Percentiles rank a stretch among this genome's conserved stretches.
Evolutionary conservation across 1,140 invertebrate species (phyloP).

Genomic region (Heliconius congener): DNA sequence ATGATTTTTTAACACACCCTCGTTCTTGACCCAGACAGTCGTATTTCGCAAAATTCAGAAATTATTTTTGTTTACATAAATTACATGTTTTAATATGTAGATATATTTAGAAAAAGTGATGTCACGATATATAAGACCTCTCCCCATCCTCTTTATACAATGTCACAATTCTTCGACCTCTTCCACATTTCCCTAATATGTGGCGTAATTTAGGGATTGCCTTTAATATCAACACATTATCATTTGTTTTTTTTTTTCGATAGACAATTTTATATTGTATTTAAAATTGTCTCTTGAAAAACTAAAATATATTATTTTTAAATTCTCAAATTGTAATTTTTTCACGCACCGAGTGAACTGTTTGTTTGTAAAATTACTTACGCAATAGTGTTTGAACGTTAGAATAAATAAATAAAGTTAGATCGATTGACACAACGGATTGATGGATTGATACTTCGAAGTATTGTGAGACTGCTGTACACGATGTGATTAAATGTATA

Average conservation of each 20-base stretch:
- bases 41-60: no score
- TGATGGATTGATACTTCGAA: slow-evolving; percentile 3
- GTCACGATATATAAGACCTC: no score
- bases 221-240: background rate
- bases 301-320: background rate
- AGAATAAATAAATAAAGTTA: background rate
- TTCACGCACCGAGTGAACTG: background rate
- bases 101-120: no score
- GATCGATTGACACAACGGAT: background rate
- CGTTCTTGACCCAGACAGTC: no score
- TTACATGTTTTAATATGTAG: no score
- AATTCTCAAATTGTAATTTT: background rate
- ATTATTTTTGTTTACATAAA: no score
- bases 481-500: slow-evolving; percentile 57
- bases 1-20: no score
- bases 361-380: background rate
- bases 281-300: background rate
- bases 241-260: background rate
- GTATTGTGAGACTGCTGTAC: slow-evolving; percentile 47
- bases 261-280: background rate
- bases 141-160: no score
- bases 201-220: no score
- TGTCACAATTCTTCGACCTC: no score
- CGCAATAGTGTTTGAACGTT: background rate
- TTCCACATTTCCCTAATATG: no score